phyloP scores from a whole-genome alignment of 2,797 vertebrate genomes.

The Diceros bicornis region DNA sequence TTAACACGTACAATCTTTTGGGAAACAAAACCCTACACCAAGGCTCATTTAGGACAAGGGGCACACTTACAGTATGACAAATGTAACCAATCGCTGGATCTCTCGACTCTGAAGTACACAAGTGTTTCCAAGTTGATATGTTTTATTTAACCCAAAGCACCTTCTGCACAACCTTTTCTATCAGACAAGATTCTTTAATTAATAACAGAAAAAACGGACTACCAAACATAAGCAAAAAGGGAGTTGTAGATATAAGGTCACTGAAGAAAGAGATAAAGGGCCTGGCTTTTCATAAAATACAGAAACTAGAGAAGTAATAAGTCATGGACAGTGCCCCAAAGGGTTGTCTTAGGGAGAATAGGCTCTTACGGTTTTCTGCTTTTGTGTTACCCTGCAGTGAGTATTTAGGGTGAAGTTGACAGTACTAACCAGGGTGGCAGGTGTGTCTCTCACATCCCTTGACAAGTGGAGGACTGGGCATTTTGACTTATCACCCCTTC shows the following conservation, averaged over 20 bases:
- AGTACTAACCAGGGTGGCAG: not conserved
- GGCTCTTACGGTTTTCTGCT: not conserved
- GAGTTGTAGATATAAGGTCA: not conserved
- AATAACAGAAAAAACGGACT: not conserved
- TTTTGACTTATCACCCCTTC: not conserved
- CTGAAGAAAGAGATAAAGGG: not conserved
- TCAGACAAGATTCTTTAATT: not conserved
- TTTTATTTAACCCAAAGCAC: not conserved
- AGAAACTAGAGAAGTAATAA: not conserved
- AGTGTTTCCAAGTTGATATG: not conserved
- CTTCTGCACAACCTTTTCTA: not conserved
- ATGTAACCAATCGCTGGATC: not conserved
- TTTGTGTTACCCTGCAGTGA: not conserved
- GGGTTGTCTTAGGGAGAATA: not conserved
- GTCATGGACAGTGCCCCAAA: no score
- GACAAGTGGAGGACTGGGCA: not conserved
- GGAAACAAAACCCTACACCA: not conserved
- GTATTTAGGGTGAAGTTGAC: not conserved
- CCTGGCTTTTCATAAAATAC: not conserved
- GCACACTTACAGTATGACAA: not conserved
- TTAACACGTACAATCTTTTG: not conserved
- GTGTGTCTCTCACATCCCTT: not conserved
- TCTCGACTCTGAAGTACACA: not conserved
- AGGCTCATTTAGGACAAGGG: not conserved
- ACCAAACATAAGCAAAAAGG: not conserved